These are phyloP conservation scores for Ostrea denselamellosa DNA, from an alignment of 1,140 invertebrate genomes.

Conservation along the genomic window DNA sequence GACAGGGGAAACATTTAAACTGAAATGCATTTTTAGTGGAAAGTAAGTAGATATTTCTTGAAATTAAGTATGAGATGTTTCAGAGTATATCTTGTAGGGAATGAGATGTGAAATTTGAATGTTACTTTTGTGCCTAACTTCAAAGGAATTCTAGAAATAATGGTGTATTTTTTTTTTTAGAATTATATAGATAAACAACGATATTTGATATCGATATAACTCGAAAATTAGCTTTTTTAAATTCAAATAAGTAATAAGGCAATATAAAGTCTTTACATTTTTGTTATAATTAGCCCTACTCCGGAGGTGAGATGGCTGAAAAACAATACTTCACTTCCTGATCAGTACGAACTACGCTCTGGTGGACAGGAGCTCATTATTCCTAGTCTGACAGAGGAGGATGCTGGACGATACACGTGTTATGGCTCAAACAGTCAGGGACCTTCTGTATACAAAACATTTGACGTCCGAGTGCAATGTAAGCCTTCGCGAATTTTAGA, in stretches of 20 bases:
- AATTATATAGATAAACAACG: not conserved
- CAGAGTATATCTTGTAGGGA: too few species aligned
- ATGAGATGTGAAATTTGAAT: not conserved
- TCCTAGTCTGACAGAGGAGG: conserved; percentile 62
- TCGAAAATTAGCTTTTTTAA: too few species aligned
- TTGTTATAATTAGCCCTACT: conserved; percentile 64
- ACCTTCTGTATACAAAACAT: conserved; percentile 55
- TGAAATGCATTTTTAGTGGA: conserved; percentile 75
- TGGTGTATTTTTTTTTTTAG: too few species aligned
- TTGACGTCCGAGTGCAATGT: conserved; percentile 72
- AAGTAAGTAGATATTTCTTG: conserved; percentile 65
- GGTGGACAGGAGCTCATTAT: conserved; percentile 74
- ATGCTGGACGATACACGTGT: conserved; percentile 74
- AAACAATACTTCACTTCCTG: conserved; percentile 56
- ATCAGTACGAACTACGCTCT: conserved; percentile 48
- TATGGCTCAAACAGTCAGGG: conserved; percentile 68
- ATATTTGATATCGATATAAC: not conserved
- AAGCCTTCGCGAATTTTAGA: conserved; percentile 46
- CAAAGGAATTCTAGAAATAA: not conserved
- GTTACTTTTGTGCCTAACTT: not conserved
- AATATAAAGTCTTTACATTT: too few species aligned
- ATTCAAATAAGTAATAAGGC: too few species aligned
- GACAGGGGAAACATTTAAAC: conserved; percentile 58
- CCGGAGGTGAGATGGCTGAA: conserved; percentile 72
- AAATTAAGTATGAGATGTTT: too few species aligned